Base-by-base conservation (phyloP, 1,140 invertebrate species). In the Druon quercuslanigerum region DNA sequence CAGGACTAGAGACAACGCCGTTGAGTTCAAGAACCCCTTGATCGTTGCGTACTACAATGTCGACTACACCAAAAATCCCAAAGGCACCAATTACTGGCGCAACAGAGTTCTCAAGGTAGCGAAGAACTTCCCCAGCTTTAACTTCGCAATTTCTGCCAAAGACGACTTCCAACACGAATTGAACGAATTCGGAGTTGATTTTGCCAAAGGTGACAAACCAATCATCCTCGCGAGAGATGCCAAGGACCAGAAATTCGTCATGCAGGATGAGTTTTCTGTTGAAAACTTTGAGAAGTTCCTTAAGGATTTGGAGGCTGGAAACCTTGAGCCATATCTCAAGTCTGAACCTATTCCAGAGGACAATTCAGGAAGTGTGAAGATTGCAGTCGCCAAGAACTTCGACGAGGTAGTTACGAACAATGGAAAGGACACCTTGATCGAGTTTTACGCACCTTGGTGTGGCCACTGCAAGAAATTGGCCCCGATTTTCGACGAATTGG, bases 31-130 rank as follows among this genome's bases (percentile, higher is more conserved):
- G 84, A 95, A 95, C 85, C 98, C 99, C 4, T 87, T 98, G 71
- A 93, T 99, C 51, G 95, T 98, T 77, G 98, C 96, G 33, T 99
- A 98, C 90, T 99, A 96, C 90, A 94, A 93, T 88, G 98, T 99
- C 9, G 98, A 99, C 91, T 99, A 99, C 87, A 94, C 96, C 0
- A 99, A 99, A 92, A 99, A 99, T 91, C 93, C 96, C 12, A 99
- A 99, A 91, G 96, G 98, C 54, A 99, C 98, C n/a, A 99, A 99
- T 92, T 99, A 99, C 92, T 99, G 98, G 98, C 95, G 99, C 85
- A 99, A 99, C 92, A 94, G 98, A 81, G 94, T 99, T 50, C 92
- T 99, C 75, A 99, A 99, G 93, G 97, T 99, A 56, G 98, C 97
- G 76, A 96, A 98, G 88, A 95, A 97, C 73, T 96, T 95, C 90